Percentiles rank a stretch among this genome's conserved stretches.
phyloP scores from a whole-genome alignment of 2,888 invertebrate genomes.

The Drosophila kanekoi region DNA sequence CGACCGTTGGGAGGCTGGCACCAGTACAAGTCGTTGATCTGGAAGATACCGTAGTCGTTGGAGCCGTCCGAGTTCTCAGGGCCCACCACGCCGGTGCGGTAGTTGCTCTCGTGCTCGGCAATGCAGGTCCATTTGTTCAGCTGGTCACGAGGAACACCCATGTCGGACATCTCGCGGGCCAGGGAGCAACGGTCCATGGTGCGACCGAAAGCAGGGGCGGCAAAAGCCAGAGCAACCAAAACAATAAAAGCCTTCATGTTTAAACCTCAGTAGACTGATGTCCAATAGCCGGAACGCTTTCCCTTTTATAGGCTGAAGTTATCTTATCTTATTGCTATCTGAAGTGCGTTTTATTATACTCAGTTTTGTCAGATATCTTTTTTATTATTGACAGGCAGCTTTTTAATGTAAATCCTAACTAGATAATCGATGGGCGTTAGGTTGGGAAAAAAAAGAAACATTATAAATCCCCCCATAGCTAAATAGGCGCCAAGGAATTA shows the following conservation, averaged over 20 bases:
- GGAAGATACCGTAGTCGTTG: conserved; percentile 83
- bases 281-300: background rate
- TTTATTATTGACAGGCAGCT: too few species aligned
- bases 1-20: conserved; percentile 70
- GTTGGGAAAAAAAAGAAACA: too few species aligned
- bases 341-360: background rate
- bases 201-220: conserved; percentile 58
- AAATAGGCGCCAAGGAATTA: too few species aligned
- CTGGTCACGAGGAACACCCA: conserved; percentile 69
- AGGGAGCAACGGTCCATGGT: conserved; percentile 69
- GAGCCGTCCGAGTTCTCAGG: conserved; percentile 85
- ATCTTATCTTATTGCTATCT: conserved; percentile 18
- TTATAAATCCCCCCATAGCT: too few species aligned
- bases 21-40: conserved; percentile 83
- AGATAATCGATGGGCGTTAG: too few species aligned
- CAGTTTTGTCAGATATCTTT: too few species aligned
- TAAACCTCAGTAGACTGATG: conserved; percentile 39
- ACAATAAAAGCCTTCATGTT: conserved; percentile 48
- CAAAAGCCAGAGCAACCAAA: conserved; percentile 51
- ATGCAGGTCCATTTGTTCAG: conserved; percentile 77
- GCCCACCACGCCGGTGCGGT: conserved; percentile 85
- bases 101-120: conserved; percentile 72
- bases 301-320: conserved; percentile 33
- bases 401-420: too few species aligned
- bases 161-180: conserved; percentile 66